Base-by-base conservation (phyloP, 2,797 vertebrate genomes). In the Hylomyscus alleni region DNA sequence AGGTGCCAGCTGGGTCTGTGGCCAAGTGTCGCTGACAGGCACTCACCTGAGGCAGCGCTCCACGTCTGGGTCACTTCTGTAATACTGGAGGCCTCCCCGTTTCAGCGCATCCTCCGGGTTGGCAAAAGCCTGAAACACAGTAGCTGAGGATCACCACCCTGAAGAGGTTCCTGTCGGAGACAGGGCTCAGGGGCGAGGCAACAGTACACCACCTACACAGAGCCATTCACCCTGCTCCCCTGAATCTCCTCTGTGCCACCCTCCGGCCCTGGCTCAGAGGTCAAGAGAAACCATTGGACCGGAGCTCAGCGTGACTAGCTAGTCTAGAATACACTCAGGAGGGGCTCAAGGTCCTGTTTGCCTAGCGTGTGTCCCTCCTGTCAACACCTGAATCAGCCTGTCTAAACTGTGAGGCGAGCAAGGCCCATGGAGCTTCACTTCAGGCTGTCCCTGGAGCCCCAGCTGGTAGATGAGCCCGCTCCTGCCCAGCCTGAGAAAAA, bases 51-150 rank as follows among this genome's bases (percentile, higher is more conserved):
- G 98, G 95, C 99, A 99, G 11, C 99, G 99, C 60, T 99, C 99
- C 98, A 99, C 99, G 0, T 99, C 98, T 0, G 99, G 98, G 96
- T 99, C 99, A 1, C 98, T 97, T 7, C 99, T 98, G 98, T 98
- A 97, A 83, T 96, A 99, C 97, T 99, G 98, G 19, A 98, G 4
- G 7, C 99, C 99, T 89, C 99, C 99, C 0, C 99, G 99, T 94
- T 99, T 98, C 94, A 99, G 82, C 0, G 99, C 99, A 0, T 99
- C 99, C 97, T 99, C 99, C 0, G 99, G 99, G 97, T 99, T 99
- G 6, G 99, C 99, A 93, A 99, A 99, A 0, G 99, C 99, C 99
- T 99, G 98, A 37, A 97, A 98, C 17, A 96, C 4, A 97, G 2
- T 37, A 37, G 67, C n/a, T 6, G 47, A 84, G 82, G 69, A 2